phyloP scores from a whole-genome alignment of 1,140 invertebrate genomes.

The Meteorus sp. region DNA sequence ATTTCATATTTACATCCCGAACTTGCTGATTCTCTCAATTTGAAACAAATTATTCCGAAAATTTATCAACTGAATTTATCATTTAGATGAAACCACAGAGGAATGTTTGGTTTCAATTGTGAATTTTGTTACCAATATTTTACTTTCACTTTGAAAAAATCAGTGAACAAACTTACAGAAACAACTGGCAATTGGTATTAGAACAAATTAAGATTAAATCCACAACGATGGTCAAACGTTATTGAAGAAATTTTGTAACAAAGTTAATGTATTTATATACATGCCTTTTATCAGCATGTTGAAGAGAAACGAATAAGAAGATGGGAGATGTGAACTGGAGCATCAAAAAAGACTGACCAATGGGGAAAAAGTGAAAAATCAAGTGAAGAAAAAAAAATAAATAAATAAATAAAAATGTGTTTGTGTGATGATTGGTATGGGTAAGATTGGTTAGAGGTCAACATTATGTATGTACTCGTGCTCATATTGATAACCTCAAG shows the following conservation, averaged over 20 bases:
- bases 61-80: too few relatives aligned
- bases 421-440: constrained; percentile 26
- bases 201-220: constrained; percentile 24
- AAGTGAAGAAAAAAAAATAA: constrained; percentile 22
- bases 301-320: constrained; percentile 9
- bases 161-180: constrained; percentile 1
- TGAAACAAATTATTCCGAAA: too few relatives aligned
- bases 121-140: too few relatives aligned
- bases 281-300: constrained; percentile 33
- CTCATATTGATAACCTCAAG: constrained; percentile 29
- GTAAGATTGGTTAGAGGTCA: constrained; percentile 16
- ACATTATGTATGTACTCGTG: constrained; percentile 11
- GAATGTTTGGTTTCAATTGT: too few relatives aligned
- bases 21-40: too few relatives aligned
- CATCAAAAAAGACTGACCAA: constrained; percentile 19
- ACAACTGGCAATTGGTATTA: constrained; percentile 22
- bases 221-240: constrained; percentile 4
- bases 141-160: too few relatives aligned
- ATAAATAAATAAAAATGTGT: too few relatives aligned
- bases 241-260: constrained; percentile 31
- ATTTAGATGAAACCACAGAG: too few relatives aligned
- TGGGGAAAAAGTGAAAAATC: constrained; percentile 17
- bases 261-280: constrained; percentile 45
- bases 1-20: too few relatives aligned
- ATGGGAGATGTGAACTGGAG: background rate